A percentile compares a stretch with the other conserved stretches of the same genome.
These are phyloP conservation scores for Okamejei kenojei DNA, from an alignment of 2,797 vertebrate genomes.

Conservation along the genomic window DNA sequence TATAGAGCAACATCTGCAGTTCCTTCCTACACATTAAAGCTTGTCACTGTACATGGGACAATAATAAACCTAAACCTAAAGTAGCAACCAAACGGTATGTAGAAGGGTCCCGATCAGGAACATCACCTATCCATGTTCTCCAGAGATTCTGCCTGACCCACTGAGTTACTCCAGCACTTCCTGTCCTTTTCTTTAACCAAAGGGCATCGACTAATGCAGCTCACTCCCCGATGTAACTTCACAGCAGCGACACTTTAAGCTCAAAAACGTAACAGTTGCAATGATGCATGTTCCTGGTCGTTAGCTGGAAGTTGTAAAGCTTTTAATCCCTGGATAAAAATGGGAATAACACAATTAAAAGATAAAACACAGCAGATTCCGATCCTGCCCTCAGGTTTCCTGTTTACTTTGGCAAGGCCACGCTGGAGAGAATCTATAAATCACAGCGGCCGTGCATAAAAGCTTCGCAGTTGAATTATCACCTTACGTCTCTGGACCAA, in stretches of 20 bases:
- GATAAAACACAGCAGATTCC: background rate
- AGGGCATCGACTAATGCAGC: background rate
- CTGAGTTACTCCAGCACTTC: background rate
- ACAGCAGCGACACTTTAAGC: background rate
- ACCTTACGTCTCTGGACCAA: background rate
- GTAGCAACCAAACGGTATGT: too few relatives aligned
- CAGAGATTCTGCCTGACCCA: background rate
- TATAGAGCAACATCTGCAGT: too few relatives aligned
- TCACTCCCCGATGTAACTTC: background rate
- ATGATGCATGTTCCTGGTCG: background rate
- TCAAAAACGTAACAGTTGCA: background rate
- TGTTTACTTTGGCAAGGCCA: background rate
- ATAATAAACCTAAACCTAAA: too few relatives aligned
- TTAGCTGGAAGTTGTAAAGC: background rate
- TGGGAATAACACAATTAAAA: background rate
- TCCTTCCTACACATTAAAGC: too few relatives aligned
- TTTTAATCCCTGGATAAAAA: background rate
- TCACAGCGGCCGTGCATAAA: background rate
- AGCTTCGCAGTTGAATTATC: background rate
- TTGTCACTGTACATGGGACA: too few relatives aligned
- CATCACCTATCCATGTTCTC: too few relatives aligned
- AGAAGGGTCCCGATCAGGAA: too few relatives aligned
- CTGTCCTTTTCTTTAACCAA: background rate
- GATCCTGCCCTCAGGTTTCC: background rate
- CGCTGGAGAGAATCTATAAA: background rate